phyloP scores from a whole-genome alignment of 2,797 vertebrate genomes.

The Synanceia verrucosa region DNA sequence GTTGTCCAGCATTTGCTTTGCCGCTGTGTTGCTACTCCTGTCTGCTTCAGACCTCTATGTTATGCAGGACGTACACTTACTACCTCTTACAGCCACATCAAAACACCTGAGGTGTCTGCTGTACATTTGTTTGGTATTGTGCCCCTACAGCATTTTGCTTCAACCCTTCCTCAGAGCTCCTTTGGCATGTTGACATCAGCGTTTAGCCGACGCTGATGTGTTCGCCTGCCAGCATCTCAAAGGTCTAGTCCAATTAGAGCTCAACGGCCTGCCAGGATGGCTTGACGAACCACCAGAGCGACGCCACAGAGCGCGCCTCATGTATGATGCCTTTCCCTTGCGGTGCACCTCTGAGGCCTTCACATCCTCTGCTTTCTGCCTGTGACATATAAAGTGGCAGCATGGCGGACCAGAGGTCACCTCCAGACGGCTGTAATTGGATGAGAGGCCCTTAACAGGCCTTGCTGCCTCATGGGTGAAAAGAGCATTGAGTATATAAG shows the following conservation, averaged over 20 bases:
- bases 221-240: slow-evolving; percentile 62
- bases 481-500: slow-evolving; percentile 34
- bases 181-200: slow-evolving; percentile 63
- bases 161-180: slow-evolving; percentile 23
- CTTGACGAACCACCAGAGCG: slow-evolving; percentile 63
- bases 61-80: too few species aligned
- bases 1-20: too few species aligned
- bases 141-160: neutral
- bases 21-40: too few species aligned
- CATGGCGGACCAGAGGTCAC: slow-evolving; percentile 58
- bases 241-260: slow-evolving; percentile 72
- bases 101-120: too few species aligned
- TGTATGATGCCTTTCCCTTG: slow-evolving; percentile 25
- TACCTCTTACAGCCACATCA: too few species aligned
- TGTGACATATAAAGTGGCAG: slow-evolving; percentile 60
- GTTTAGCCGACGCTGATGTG: slow-evolving; percentile 63
- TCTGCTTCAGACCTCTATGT: too few species aligned
- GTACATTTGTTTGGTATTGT: neutral
- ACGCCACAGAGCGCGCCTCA: slow-evolving; percentile 39
- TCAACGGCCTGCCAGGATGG: slow-evolving; percentile 50
- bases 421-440: slow-evolving; percentile 69
- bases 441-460: slow-evolving; percentile 54
- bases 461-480: slow-evolving; percentile 29
- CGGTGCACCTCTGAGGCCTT: too few species aligned
- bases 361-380: slow-evolving; percentile 20